These are phyloP conservation scores for Sinella curviseta DNA, from an alignment of 1,140 invertebrate genomes.

Conservation along the genomic window DNA sequence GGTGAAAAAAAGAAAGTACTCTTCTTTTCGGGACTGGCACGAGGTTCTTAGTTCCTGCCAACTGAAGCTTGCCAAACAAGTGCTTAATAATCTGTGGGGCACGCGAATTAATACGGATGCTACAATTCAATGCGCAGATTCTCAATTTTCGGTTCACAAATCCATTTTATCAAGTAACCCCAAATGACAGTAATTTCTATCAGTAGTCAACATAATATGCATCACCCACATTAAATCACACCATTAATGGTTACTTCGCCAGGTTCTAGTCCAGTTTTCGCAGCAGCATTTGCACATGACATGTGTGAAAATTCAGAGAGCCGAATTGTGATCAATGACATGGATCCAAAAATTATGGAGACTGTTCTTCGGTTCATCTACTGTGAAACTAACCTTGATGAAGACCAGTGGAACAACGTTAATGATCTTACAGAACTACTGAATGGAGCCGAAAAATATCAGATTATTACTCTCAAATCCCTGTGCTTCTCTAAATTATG, in stretches of 20 bases:
- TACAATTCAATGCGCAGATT: not conserved
- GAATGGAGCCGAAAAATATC: constrained; percentile 2
- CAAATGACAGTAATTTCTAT: not conserved
- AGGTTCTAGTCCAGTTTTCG: constrained; percentile 5
- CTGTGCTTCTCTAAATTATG: not conserved
- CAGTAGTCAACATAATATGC: not conserved
- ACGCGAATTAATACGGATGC: not conserved
- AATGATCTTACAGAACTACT: not conserved
- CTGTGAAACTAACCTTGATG: not conserved
- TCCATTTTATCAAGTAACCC: not conserved
- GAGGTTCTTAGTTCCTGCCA: not conserved
- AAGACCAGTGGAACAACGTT: not conserved
- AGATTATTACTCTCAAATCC: not conserved
- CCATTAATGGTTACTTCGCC: not conserved
- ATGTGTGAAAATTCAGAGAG: not conserved
- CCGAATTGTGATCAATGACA: not conserved
- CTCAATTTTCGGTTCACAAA: not conserved
- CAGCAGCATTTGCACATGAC: not conserved
- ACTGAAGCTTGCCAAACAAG: not conserved
- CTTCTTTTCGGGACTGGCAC: too few species aligned
- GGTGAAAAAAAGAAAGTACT: not conserved
- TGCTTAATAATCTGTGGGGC: not conserved
- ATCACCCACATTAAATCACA: not conserved
- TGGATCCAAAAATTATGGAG: not conserved
- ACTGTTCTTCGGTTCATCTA: not conserved